Conservation (phyloP, 2,888 invertebrate species). For the Cataglyphis altisquamis region DNA sequence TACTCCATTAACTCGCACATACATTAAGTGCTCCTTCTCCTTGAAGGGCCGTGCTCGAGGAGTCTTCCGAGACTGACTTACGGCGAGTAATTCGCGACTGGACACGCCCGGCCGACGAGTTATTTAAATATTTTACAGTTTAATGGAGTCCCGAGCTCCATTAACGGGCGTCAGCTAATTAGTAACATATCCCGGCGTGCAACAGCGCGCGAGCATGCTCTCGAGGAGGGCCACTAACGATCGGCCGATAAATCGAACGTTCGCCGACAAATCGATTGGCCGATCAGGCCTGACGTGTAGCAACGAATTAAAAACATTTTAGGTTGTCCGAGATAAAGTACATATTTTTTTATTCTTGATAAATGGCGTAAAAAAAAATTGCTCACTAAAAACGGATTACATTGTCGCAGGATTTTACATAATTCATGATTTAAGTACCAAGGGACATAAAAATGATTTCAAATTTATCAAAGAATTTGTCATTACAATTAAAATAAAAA, state of each 20-base stretch:
- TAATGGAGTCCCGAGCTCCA: slow-evolving; percentile 78
- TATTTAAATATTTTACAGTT: slow-evolving; percentile 83
- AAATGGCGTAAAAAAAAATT: slow-evolving; percentile 2
- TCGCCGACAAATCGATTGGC: slow-evolving; percentile 66
- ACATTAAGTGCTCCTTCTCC: slow-evolving; percentile 52
- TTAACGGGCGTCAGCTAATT: slow-evolving; percentile 82
- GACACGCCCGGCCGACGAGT: slow-evolving; percentile 74
- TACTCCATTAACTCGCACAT: slow-evolving; percentile 59
- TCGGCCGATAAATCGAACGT: slow-evolving; percentile 73
- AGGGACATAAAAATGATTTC: neutral
- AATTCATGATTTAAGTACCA: slow-evolving; percentile 7
- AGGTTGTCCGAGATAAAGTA: neutral
- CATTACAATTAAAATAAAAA: slow-evolving; percentile 3
- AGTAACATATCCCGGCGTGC: slow-evolving; percentile 66
- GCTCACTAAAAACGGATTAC: neutral
- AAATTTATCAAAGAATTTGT: neutral
- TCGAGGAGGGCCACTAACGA: slow-evolving; percentile 71
- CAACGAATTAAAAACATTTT: slow-evolving; percentile 38
- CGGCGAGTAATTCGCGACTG: slow-evolving; percentile 74
- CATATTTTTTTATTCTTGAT: neutral
- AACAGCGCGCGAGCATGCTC: slow-evolving; percentile 56
- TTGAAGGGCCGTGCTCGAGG: slow-evolving; percentile 49
- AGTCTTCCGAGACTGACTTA: slow-evolving; percentile 65
- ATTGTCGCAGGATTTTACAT: neutral
- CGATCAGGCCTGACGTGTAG: slow-evolving; percentile 57